Percentiles rank a stretch among this genome's conserved stretches.
Conservation (phyloP, 2,797 vertebrate species). For the Leuciscus waleckii region DNA sequence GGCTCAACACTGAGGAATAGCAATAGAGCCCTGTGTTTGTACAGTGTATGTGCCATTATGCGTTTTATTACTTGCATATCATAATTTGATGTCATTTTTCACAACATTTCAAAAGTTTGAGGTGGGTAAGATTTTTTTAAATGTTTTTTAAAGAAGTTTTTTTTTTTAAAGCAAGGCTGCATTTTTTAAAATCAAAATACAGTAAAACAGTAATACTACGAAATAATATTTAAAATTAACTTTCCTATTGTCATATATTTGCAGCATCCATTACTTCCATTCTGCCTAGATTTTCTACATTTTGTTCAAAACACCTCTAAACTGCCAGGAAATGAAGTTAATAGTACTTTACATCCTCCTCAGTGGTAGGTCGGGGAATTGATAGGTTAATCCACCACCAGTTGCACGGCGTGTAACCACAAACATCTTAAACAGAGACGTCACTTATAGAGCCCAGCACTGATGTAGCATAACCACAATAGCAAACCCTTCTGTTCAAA, state of each 20-base stretch:
- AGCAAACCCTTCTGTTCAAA: conserved; percentile 34
- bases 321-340: neutral
- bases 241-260: neutral
- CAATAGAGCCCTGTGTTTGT: conserved; percentile 10
- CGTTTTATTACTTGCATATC: neutral
- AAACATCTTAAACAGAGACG: conserved; percentile 21
- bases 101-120: neutral
- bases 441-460: conserved; percentile 26
- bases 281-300: neutral
- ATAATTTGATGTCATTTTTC: neutral
- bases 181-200: neutral
- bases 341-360: neutral
- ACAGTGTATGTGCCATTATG: neutral
- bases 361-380: conserved; percentile 10
- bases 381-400: conserved; percentile 42
- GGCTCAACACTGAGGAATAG: neutral
- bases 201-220: neutral
- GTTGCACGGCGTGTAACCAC: conserved; percentile 25
- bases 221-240: neutral
- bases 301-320: neutral
- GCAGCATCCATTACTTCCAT: neutral
- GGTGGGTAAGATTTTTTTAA: too few relatives aligned
- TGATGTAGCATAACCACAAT: conserved; percentile 49
- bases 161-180: neutral
- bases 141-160: too few relatives aligned